Percentiles rank a stretch among this genome's conserved stretches.
phyloP scores from a whole-genome alignment of 2,888 invertebrate genomes.

The Caenorhabditis zanzibari region DNA sequence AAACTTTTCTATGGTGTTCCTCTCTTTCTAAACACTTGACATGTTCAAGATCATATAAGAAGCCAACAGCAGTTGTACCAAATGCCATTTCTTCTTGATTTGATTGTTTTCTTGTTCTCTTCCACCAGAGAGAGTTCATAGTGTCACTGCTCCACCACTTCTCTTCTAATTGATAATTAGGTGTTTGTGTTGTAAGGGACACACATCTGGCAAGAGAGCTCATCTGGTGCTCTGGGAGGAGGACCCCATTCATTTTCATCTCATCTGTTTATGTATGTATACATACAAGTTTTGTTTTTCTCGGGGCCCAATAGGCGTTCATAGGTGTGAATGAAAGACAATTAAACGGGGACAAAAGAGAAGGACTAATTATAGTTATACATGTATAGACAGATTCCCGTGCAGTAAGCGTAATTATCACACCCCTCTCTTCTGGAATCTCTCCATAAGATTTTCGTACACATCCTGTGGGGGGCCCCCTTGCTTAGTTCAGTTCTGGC shows the following conservation, averaged over 20 bases:
- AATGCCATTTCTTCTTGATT: constrained; percentile 51
- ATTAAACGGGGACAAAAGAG: constrained; percentile 60
- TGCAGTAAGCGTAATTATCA: constrained; percentile 47
- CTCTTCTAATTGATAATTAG: constrained; percentile 61
- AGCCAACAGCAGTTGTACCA: constrained; percentile 31
- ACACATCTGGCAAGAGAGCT: constrained; percentile 59
- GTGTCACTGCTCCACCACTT: constrained; percentile 28
- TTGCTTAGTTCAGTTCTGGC: constrained; percentile 65
- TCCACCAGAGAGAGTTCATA: constrained; percentile 28
- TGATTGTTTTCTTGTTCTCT: constrained; percentile 51
- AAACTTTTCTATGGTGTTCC: constrained; percentile 47
- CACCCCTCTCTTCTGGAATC: constrained; percentile 48
- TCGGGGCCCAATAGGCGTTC: background rate
- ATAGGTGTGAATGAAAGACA: constrained; percentile 60
- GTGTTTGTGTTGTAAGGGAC: constrained; percentile 51
- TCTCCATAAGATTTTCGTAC: constrained; percentile 27
- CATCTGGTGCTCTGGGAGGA: constrained; percentile 35
- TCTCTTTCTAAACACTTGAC: constrained; percentile 37
- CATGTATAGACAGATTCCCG: constrained; percentile 28
- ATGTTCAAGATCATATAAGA: constrained; percentile 55
- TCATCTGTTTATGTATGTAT: constrained; percentile 9
- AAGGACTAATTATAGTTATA: constrained; percentile 58
- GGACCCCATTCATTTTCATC: constrained; percentile 11
- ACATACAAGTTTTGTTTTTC: constrained; percentile 38
- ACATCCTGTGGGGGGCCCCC: constrained; percentile 34